These are phyloP conservation scores for Rosalia funebris DNA, from an alignment of 2,888 invertebrate species.

Conservation along the genomic window DNA sequence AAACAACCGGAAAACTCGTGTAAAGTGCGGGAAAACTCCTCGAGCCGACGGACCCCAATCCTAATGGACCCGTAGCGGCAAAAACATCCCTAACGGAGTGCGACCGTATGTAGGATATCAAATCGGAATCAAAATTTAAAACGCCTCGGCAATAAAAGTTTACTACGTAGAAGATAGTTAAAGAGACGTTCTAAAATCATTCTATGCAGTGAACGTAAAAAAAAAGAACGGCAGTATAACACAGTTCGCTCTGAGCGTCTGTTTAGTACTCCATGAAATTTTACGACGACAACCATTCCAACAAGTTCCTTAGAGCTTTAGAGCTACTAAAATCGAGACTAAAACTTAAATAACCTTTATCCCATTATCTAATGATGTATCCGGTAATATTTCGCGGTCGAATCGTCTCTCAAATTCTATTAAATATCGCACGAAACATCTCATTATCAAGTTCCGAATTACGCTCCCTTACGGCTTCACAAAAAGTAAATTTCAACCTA, in stretches of 20 bases:
- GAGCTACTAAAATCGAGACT: slow-evolving; percentile 53
- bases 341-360: slow-evolving; percentile 50
- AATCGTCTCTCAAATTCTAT: slow-evolving; percentile 20
- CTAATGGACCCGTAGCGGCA: slow-evolving; percentile 36
- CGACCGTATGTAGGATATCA: slow-evolving; percentile 35
- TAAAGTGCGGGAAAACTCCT: slow-evolving; percentile 42
- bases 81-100: slow-evolving; percentile 35
- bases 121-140: slow-evolving; percentile 51
- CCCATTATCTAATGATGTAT: slow-evolving; percentile 38
- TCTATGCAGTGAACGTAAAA: slow-evolving; percentile 45
- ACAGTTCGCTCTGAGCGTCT: slow-evolving; percentile 48
- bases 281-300: slow-evolving; percentile 60
- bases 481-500: slow-evolving; percentile 33
- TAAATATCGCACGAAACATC: slow-evolving; percentile 18
- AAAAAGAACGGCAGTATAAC: slow-evolving; percentile 53
- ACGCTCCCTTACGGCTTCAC: slow-evolving; percentile 23
- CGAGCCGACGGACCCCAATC: slow-evolving; percentile 38
- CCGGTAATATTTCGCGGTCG: slow-evolving; percentile 31
- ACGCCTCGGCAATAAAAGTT: slow-evolving; percentile 47
- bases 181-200: slow-evolving; percentile 55
- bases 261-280: slow-evolving; percentile 62
- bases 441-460: slow-evolving; percentile 16
- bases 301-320: slow-evolving; percentile 60
- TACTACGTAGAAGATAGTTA: slow-evolving; percentile 50
- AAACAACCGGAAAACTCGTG: slow-evolving; percentile 46